Percentiles rank a stretch among this genome's conserved stretches.
Evolutionary conservation across 2,113 vertebrate genomes (phyloP).

Genomic region (Alethe diademata): DNA sequence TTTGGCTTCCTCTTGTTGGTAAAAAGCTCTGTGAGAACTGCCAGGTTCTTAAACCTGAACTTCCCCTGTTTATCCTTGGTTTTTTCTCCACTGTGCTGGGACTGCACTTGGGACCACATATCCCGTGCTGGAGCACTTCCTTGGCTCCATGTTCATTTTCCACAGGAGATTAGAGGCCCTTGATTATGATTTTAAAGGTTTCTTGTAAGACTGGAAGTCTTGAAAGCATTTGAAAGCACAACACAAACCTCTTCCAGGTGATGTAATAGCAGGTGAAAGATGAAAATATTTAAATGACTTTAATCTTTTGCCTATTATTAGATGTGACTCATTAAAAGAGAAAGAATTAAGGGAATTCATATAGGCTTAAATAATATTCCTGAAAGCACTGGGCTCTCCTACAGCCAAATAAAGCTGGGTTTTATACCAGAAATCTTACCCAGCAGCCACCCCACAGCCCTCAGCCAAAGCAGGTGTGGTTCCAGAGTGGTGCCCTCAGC

Average conservation of each 20-base stretch:
- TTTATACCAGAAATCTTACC: neutral
- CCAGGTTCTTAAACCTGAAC: neutral
- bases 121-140: accelerated
- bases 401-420: neutral
- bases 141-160: neutral
- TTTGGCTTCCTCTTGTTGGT: neutral
- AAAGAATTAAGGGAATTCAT: neutral
- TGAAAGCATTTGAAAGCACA: neutral
- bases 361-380: neutral
- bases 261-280: neutral
- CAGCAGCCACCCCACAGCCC: neutral
- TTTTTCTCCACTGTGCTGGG: neutral
- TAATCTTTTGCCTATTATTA: neutral
- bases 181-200: neutral
- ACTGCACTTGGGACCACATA: accelerated
- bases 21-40: neutral
- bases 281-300: neutral
- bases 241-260: neutral
- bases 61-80: neutral
- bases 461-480: accelerated
- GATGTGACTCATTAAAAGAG: neutral
- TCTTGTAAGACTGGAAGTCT: neutral
- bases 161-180: neutral
- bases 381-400: neutral
- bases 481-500: neutral